Base-by-base conservation (phyloP, 1,140 invertebrate genomes). In the Neodiprion pinetum region DNA sequence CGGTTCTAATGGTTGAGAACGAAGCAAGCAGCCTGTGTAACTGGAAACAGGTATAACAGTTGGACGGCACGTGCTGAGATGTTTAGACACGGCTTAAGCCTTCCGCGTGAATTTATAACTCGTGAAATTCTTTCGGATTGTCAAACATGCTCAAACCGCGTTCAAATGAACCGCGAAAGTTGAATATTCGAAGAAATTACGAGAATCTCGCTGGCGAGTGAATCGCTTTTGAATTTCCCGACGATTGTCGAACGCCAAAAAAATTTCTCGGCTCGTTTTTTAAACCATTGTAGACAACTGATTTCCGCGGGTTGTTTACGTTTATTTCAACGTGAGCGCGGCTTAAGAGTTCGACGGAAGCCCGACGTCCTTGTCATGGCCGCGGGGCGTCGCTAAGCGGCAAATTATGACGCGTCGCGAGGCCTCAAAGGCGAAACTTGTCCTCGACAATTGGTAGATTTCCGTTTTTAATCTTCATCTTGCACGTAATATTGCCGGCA, bases 301-400 rank as follows among this genome's bases (percentile, higher is more conserved):
- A 9, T 61, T 61, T 61, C n/a, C 11, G 11, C 53, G n/a, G n/a
- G 53, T 61, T 61, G 53, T 61, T 61, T 61, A 61, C 53, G 53
- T 61, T 14, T 9, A 61, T 14, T 61, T 61, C 53, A 17, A 61
- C 53, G 53, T 14, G 53, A 61, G 11, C 9, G 53, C 53, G 53
- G 11, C 53, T 61, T 61, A 14, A 61, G 53, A 61, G 53, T 61
- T 61, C 53, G 53, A 61, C 53, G 53, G 53, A 61, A 61, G 53
- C 53, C 53, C 53, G 53, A 61, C 53, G 53, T 61, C 53, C 53
- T 61, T 61, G 53, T 17, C 53, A 61, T 61, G 53, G 53, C 53
- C 53, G 53, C 53, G 53, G 28, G 53, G 53, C 53, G 53, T 61
- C 53, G 53, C n/a, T 61, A 61, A 12, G 53, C 53, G 11, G 53